Evolutionary conservation across 1,140 invertebrate genomes (phyloP), one percentile per base, ranked within the genome.

Genomic region (Pomacea maculata): DNA sequence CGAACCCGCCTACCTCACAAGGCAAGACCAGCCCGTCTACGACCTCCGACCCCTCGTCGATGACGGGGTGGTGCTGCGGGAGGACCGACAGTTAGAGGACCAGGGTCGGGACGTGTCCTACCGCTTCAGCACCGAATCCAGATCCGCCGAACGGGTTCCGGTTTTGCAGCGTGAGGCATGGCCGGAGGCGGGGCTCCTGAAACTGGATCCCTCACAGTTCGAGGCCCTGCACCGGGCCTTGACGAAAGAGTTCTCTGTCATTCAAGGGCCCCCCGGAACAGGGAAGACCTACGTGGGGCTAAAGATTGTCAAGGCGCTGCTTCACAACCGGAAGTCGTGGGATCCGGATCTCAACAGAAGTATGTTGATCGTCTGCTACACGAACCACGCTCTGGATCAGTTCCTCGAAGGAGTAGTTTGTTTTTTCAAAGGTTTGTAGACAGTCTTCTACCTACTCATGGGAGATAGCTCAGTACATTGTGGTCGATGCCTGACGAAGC

Each of bases 371-470:
- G 93, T 97, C 34, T 96, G 95, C 87, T 96, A 94, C 84, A 97
- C 96, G 0, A 97, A 97, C 88, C 95, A 97, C 89, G 96, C 96
- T 2, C 88, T 97, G 7, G 96, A 97, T 92, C 96, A 97, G 87
- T 97, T 97, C 91, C 90, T 97, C 19, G 94, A 96, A 88, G 95
- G 94, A 45, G 88, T 91, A 1, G 25, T 84, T 7, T 79, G 81
- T 12, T 88, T 87, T 75, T 97, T 75, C 81, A 75, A 70, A 34
- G 81, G 71, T 65, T n/a, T 45, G 34, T 45, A 45, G 6, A 45
- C 34, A 6, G 6, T 45, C 34, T 45, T 45, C 34, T 45, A 0
- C 1, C 34, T 45, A 45, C 34, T 2, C 34, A 45, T 4, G 34
- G 34, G 34, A 45, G 34, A 1, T 45, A 45, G 6, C 34, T 4